A percentile compares a stretch with the other conserved stretches of the same genome.
phyloP scores from a whole-genome alignment of 2,797 vertebrate genomes.

The Melanitta fusca region DNA sequence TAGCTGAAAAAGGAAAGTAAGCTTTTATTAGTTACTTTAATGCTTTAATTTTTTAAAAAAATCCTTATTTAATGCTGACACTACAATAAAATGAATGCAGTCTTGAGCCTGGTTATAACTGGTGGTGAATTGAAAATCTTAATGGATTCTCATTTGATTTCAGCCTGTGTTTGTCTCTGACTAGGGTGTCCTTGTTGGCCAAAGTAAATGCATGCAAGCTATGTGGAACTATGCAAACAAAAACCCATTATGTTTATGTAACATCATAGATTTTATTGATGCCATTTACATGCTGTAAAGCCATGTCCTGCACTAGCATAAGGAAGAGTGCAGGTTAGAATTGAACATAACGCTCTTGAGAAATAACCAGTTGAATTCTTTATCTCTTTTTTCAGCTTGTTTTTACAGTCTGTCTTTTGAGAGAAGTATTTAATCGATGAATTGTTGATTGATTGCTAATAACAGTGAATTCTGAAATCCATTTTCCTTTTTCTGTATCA shows the following conservation, averaged over 20 bases:
- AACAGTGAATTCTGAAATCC: neutral
- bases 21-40: neutral
- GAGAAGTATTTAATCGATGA: neutral
- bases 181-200: neutral
- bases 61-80: neutral
- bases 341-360: neutral
- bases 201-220: neutral
- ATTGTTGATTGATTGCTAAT: neutral
- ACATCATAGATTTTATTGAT: neutral
- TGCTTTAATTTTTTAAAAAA: neutral
- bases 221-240: neutral
- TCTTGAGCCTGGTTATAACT: neutral
- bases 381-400: neutral
- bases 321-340: neutral
- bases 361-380: neutral
- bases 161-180: neutral
- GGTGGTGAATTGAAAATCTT: neutral
- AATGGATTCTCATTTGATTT: neutral
- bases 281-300: neutral
- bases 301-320: neutral
- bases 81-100: neutral
- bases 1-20: neutral
- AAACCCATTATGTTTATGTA: neutral
- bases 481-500: neutral
- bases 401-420: neutral